phyloP scores from a whole-genome alignment of 2,797 vertebrate species.

The Linurgus olivaceus region DNA sequence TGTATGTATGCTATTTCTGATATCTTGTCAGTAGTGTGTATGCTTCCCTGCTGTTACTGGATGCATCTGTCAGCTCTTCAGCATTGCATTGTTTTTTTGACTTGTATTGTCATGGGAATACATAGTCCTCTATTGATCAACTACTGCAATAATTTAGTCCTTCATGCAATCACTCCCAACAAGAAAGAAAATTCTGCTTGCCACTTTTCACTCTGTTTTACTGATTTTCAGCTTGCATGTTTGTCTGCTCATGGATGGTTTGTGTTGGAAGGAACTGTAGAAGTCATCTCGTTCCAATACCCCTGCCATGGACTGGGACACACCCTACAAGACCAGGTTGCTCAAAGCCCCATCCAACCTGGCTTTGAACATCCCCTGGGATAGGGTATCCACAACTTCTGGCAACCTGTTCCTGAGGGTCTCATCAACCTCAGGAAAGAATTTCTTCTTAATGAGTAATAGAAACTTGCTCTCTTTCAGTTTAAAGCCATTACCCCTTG shows the following conservation, averaged over 20 bases:
- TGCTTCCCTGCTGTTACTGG: neutral
- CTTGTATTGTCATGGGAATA: neutral
- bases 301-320: neutral
- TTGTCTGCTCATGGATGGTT: neutral
- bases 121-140: neutral
- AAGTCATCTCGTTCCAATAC: rapidly evolving
- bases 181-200: neutral
- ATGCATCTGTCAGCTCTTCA: neutral
- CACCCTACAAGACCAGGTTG: no score
- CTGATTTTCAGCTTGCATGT: neutral
- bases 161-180: neutral
- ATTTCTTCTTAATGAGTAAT: neutral
- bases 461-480: rapidly evolving
- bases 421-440: neutral
- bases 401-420: neutral
- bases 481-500: neutral
- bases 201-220: neutral
- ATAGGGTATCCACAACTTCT: neutral
- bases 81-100: neutral
- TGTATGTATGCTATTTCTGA: neutral
- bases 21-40: neutral
- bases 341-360: neutral
- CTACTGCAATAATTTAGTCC: neutral
- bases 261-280: neutral
- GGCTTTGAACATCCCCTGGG: neutral